A percentile compares a stretch with the other conserved stretches of the same genome.
Conservation (phyloP, 2,113 vertebrate species). For the Esox niger region DNA sequence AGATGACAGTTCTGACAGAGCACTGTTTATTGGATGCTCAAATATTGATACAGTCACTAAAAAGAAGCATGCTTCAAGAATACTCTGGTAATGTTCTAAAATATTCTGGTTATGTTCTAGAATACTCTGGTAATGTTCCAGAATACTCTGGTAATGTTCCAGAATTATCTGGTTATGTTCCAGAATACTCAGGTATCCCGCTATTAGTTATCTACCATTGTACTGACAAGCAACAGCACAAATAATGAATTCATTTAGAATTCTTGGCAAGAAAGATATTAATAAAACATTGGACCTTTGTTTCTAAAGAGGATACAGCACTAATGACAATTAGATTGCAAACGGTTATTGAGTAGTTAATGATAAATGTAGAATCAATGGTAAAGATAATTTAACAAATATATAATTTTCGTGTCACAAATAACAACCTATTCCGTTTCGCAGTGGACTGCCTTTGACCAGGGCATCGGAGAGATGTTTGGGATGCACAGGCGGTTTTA, state of each 20-base stretch:
- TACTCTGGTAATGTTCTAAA: background rate
- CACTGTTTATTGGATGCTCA: background rate
- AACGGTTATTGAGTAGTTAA: background rate
- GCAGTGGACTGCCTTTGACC: no score
- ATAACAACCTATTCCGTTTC: no score
- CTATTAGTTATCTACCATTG: background rate
- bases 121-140: background rate
- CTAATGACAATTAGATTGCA: background rate
- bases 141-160: background rate
- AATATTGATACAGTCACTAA: background rate
- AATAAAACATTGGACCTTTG: background rate
- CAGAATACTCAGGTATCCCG: no score
- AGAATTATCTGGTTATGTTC: background rate
- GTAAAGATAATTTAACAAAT: constrained; percentile 47
- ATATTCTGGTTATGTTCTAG: background rate
- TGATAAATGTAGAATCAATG: background rate
- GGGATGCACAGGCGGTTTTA: fast-evolving
- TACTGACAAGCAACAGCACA: background rate
- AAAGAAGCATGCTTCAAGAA: background rate
- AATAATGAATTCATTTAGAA: background rate
- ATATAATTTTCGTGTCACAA: constrained; percentile 22
- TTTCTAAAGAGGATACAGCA: background rate
- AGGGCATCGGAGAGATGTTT: no score
- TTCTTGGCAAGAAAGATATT: background rate
- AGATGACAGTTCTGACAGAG: background rate